A percentile compares a stretch with the other conserved stretches of the same genome.
Evolutionary conservation across 2,113 vertebrate genomes (phyloP).

Genomic region (Junco hyemalis): DNA sequence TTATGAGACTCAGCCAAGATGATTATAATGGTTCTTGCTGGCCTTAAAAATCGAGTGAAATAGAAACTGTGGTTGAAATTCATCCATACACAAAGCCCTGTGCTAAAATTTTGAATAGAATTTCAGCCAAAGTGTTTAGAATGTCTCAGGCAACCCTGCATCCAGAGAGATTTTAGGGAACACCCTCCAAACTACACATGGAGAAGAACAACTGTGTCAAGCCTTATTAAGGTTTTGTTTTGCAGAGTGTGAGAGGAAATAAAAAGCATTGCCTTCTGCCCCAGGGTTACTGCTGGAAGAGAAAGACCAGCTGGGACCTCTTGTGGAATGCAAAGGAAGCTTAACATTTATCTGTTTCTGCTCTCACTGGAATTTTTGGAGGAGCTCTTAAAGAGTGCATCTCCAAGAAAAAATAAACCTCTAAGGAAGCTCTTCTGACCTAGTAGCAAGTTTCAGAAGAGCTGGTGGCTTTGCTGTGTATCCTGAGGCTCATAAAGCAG

Average conservation of each 20-base stretch:
- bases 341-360: slow-evolving; percentile 40
- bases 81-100: background rate
- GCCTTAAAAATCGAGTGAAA: slow-evolving; percentile 12
- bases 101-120: background rate
- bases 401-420: background rate
- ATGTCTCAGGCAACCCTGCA: background rate
- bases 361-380: background rate
- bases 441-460: background rate
- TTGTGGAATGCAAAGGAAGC: slow-evolving; percentile 61
- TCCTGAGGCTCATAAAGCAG: background rate
- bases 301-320: slow-evolving; percentile 61
- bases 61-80: background rate
- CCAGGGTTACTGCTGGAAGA: slow-evolving; percentile 30
- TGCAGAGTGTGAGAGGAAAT: slow-evolving; percentile 18
- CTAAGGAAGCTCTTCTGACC: background rate
- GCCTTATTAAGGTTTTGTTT: background rate
- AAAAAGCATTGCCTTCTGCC: slow-evolving; percentile 39
- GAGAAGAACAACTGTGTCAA: background rate
- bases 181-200: background rate
- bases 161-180: background rate
- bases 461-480: background rate
- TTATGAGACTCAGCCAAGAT: background rate
- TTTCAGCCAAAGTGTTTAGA: background rate
- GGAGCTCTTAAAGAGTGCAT: background rate
- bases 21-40: background rate